phyloP scores from a whole-genome alignment of 1,140 invertebrate species.

The Thaumatotibia leucotreta region DNA sequence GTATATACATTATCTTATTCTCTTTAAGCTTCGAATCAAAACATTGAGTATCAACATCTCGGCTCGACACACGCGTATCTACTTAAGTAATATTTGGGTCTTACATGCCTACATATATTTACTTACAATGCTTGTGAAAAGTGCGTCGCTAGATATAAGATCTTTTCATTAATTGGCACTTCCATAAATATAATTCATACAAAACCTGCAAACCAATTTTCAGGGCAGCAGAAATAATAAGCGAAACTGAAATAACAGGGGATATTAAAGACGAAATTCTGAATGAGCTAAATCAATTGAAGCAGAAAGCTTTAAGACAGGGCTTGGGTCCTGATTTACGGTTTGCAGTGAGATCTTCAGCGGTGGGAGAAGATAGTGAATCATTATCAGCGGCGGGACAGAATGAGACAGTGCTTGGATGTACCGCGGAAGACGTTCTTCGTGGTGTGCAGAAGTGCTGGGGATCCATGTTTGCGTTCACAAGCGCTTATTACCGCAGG shows the following conservation, averaged over 20 bases:
- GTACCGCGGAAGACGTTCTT: conserved; percentile 76
- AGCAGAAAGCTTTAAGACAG: conserved; percentile 34
- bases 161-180: no score
- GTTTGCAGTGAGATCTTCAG: conserved; percentile 78
- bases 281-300: conserved; percentile 40
- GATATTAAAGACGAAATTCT: conserved; percentile 49
- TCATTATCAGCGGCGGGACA: conserved; percentile 91
- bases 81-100: no score
- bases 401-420: conserved; percentile 86
- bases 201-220: conserved; percentile 30
- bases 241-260: conserved; percentile 39
- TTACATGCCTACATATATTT: no score
- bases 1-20: no score
- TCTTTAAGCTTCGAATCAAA: no score
- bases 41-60: no score
- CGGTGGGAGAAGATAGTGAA: conserved; percentile 86
- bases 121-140: no score
- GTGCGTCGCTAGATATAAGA: not conserved
- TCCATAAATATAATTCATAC: not conserved
- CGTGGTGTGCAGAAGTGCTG: conserved; percentile 83
- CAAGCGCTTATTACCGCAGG: conserved; percentile 85
- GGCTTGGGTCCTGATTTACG: conserved; percentile 42
- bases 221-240: conserved; percentile 50
- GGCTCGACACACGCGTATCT: no score
- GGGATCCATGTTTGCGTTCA: conserved; percentile 86